A percentile compares a stretch with the other conserved stretches of the same genome.
These are phyloP conservation scores for Chrysogorgia sp. DNA, from an alignment of 92 coral and sea anemone genomes.

Conservation along the genomic window DNA sequence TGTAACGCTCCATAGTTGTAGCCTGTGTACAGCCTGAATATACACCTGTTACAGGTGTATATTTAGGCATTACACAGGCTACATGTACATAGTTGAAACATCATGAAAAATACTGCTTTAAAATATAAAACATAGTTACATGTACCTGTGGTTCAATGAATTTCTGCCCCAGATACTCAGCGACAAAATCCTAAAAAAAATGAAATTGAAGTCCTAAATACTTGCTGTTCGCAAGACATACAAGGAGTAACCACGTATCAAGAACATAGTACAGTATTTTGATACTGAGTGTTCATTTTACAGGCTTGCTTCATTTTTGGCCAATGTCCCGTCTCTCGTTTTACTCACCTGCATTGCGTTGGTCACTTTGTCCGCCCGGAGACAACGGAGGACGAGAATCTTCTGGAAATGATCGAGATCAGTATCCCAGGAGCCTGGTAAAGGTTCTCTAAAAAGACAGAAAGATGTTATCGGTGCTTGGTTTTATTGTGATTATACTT, in stretches of 20 bases:
- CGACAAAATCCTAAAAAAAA: conserved; percentile 76
- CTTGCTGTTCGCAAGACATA: no score
- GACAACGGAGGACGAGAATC: conserved; percentile 84
- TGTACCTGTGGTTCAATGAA: conserved; percentile 99
- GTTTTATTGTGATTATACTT: neutral
- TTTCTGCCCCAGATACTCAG: conserved; percentile 92
- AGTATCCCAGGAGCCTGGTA: conserved; percentile 92
- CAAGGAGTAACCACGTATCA: neutral
- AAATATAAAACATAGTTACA: conserved; percentile 51
- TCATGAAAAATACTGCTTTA: neutral
- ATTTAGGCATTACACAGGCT: no score
- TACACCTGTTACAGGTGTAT: no score
- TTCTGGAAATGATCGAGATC: conserved; percentile 88
- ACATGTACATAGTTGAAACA: no score
- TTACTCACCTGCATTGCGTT: conserved; percentile 91
- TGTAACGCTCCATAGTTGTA: no score
- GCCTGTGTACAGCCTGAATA: no score
- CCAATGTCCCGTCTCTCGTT: no score
- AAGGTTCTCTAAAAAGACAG: conserved; percentile 66
- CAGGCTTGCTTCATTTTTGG: no score
- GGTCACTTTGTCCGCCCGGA: conserved; percentile 92
- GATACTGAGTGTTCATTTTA: no score
- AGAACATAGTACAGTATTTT: neutral
- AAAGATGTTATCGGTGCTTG: no score
- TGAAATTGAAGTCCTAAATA: neutral